Base-by-base conservation (phyloP, 1,140 invertebrate genomes). In the Anagrus nilaparvatae region DNA sequence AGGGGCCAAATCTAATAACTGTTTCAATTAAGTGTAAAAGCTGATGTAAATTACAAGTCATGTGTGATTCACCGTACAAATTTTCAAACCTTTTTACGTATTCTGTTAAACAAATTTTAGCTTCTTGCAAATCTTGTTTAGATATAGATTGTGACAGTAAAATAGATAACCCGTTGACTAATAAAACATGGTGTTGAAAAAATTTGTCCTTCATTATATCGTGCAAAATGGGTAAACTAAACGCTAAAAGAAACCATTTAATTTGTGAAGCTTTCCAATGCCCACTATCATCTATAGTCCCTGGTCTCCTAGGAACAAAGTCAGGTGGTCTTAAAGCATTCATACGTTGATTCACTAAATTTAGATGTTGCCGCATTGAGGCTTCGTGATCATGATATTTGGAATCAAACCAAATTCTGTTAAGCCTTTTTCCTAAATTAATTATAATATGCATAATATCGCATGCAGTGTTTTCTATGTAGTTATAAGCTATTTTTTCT, bases 201-300 rank as follows among this genome's bases (percentile, higher is more conserved):
- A 47, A 54, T 18, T 5, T 2, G 4, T 41, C 19, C 8, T 30
- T 6, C 27, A 54, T 29, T 10, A 50, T 40, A 23, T 41, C 40
- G 5, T 43, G 14, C n/a, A 51, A 39, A n/a, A 54, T 30, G n/a
- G 46, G 19, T n/a, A 48, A 6, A 9, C 42, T 50, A 38, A 46
- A 47, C 9, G 31, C 35, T 5, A 50, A 35, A 3, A 44, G 32
- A 23, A 46, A 55, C 0, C 28, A 40, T 28, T 49, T 49, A 27
- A 48, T 52, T 27, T 53, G 47, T 0, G 39, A 43, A 10, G 52
- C 48, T 41, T 56, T 56, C 50, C 52, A 52, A 35, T 43, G 45
- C 9, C 29, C 31, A 7, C 41, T 12, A 23, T 50, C 44, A 10
- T 28, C 14, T 28, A 54, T 6, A n/a, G 32, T 35, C 27, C 39